Base-by-base conservation (phyloP, 1,140 invertebrate genomes). In the Bradynema listronoti region DNA sequence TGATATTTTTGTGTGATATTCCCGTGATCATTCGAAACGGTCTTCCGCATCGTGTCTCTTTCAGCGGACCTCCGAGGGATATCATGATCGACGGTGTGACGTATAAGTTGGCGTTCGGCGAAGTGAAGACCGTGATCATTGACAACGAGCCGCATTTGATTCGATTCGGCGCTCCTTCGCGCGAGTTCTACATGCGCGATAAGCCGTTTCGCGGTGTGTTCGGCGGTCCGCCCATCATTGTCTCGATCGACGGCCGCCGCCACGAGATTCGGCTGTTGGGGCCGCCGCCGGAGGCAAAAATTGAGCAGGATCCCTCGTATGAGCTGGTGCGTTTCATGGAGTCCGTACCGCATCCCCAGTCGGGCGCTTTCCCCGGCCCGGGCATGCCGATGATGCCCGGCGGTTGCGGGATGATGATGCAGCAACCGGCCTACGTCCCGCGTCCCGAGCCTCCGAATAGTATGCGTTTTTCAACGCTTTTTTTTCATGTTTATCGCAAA, bases 101-200 rank as follows among this genome's bases (percentile, higher is more conserved):
- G 7, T 50, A 73, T 45, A 34, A 57, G 16, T 16, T 77, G 51
- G 52, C 27, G 6, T 77, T 77, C 45, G 78, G 72, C 16, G 75
- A 78, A 43, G 57, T 64, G 24, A 70, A 77, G 55, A 65, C 76
- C 36, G 69, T 80, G 79, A 73, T 75, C 52, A 72, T 84, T 59
- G 71, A 82, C 66, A 81, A 80, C 42, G 77, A 80, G 43, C 69
- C 73, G 33, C 82, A 81, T 66, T 82, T 85, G 58, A 87, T 97
- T 30, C 84, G 86, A 66, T 86, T 96, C 61, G 92, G 93, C 33
- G 88, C 87, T 22, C 91, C 91, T 0, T 91, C 89, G 0, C 83
- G 90, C 52, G 91, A 96, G 78, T 80, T 98, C 0, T 90, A 87
- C 65, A 85, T 96, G 27, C 88, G 95, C 74, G 88, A 88, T 41